Percentiles rank a stretch among this genome's conserved stretches.
These are phyloP conservation scores for Carterocephalus palaemon DNA, from an alignment of 2,888 invertebrate genomes.

Conservation along the genomic window DNA sequence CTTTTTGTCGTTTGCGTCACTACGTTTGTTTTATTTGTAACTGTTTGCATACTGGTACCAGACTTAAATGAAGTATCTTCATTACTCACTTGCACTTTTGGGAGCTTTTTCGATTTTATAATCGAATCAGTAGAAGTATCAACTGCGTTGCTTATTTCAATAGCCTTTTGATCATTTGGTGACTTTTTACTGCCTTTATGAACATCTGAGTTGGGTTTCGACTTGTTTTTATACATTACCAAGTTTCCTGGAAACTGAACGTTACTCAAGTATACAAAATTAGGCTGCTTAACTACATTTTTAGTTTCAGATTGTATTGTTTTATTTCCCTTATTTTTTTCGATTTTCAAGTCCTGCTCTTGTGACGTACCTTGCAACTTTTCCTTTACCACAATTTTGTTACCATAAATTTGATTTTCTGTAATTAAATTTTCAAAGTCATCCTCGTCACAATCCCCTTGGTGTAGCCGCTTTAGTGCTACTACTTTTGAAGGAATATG, in stretches of 20 bases:
- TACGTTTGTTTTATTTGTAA: constrained; percentile 51
- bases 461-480: constrained; percentile 68
- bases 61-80: constrained; percentile 58
- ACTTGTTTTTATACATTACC: constrained; percentile 68
- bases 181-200: constrained; percentile 42
- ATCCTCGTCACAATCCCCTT: constrained; percentile 72
- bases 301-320: constrained; percentile 48
- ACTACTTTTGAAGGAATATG: constrained; percentile 63
- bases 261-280: constrained; percentile 68
- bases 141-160: constrained; percentile 27
- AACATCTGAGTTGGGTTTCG: constrained; percentile 48
- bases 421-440: constrained; percentile 78
- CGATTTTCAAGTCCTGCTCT: constrained; percentile 61
- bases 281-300: constrained; percentile 64
- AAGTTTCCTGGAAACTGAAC: constrained; percentile 68
- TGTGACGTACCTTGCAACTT: constrained; percentile 65
- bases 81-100: constrained; percentile 41
- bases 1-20: no score
- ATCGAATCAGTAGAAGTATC: constrained; percentile 36
- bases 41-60: constrained; percentile 53
- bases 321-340: constrained; percentile 45
- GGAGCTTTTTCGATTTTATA: constrained; percentile 38
- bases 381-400: constrained; percentile 78
- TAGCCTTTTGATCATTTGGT: constrained; percentile 50
- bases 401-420: constrained; percentile 77